A percentile compares a stretch with the other conserved stretches of the same genome.
Evolutionary conservation across 2,797 vertebrate species (phyloP).

Genomic region (Thalassophryne amazonica): DNA sequence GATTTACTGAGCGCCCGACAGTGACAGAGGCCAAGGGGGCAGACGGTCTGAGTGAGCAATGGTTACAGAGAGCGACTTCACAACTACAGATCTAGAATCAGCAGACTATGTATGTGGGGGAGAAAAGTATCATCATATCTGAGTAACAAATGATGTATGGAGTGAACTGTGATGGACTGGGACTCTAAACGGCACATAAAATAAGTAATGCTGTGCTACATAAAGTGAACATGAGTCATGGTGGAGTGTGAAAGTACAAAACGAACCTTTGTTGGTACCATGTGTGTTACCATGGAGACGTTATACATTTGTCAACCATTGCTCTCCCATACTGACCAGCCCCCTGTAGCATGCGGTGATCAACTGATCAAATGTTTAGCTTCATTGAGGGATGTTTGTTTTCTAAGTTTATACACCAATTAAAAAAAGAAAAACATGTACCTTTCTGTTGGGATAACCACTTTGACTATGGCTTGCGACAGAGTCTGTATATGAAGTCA

Average conservation of each 20-base stretch:
- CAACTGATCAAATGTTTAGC: conserved; percentile 81
- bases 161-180: conserved; percentile 29
- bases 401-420: conserved; percentile 90
- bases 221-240: conserved; percentile 42
- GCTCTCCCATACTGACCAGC: conserved; percentile 90
- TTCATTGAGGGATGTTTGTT: conserved; percentile 89
- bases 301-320: conserved; percentile 80
- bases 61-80: conserved; percentile 55
- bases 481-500: conserved; percentile 99
- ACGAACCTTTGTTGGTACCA: conserved; percentile 27
- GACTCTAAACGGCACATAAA: conserved; percentile 17
- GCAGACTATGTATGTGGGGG: conserved; percentile 32
- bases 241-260: conserved; percentile 31
- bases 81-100: conserved; percentile 42
- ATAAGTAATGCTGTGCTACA: conserved; percentile 20
- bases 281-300: conserved; percentile 26
- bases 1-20: conserved; percentile 66
- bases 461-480: conserved; percentile 99
- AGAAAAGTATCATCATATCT: conserved; percentile 23
- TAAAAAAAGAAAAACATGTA: conserved; percentile 99
- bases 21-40: conserved; percentile 76
- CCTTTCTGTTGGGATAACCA: conserved; percentile 99
- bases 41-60: conserved; percentile 80
- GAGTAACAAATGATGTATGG: conserved; percentile 35
- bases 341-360: conserved; percentile 79